Base-by-base conservation (phyloP, 2,113 vertebrate species). In the Ovis canadensis region DNA sequence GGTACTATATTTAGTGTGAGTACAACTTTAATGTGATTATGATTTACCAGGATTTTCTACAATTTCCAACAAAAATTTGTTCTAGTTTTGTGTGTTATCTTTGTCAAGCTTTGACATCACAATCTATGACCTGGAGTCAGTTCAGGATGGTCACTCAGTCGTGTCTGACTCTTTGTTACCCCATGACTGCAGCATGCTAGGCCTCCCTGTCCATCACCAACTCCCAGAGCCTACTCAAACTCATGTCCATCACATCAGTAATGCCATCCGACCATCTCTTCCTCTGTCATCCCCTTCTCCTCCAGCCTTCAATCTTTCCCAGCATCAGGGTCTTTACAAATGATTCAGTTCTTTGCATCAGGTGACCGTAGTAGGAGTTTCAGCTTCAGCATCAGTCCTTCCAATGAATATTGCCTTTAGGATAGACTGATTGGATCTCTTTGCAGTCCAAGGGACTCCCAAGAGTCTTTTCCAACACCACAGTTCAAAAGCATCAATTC, bases 41-140 rank as follows among this genome's bases (percentile, higher is more conserved):
- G 27, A 83, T 88, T 84, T 88, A 80, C 59, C 88, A 67, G 29
- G 19, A 78, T 48, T n/a, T 90, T 91, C 55, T 91, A 64, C 7
- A 57, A 21, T 82, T 59, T 54, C 9, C 74, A 62, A 71, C 57
- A 88, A 7, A 95, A 88, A 40, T 14, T 94, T 62, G 7, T 10
- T 94, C 23, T 23, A 60, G 57, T 60, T 94, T 85, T 94, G 29
- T 64, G 27, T 82, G 9, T n/a, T 60, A 31, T 71, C 60, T 14
- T 74, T 40, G 40, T 57, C 17, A 57, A 54, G 7, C 43, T 83
- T 90, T 87, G 33, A 54, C 25, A 36, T 36, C 59, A 45, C 82
- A 45, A 8, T 88, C 27, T 87, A 45, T 86, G 67, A n/a, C 6
- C 25, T 48, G 25, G 27, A 21, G 33, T 16, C 67, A 71, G n/a